phyloP scores from a whole-genome alignment of 2,888 invertebrate species.

The Allacma fusca region DNA sequence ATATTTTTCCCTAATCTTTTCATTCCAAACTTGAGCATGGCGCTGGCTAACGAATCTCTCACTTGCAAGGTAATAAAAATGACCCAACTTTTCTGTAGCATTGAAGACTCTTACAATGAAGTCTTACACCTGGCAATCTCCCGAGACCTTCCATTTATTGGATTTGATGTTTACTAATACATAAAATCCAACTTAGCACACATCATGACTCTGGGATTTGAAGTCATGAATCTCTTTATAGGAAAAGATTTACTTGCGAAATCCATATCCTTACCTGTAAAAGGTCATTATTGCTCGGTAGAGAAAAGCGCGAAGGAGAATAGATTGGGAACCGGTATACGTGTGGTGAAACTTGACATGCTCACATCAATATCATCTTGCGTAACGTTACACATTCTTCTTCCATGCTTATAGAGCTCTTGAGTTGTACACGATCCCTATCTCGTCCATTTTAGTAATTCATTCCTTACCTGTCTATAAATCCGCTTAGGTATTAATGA shows the following conservation, averaged over 20 bases:
- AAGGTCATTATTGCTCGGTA: neutral
- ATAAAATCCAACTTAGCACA: constrained; percentile 3
- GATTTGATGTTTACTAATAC: constrained; percentile 6
- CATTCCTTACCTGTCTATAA: neutral
- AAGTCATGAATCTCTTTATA: constrained; percentile 6
- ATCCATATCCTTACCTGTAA: neutral
- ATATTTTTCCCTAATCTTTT: constrained; percentile 9
- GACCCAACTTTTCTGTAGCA: neutral
- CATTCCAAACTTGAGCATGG: neutral
- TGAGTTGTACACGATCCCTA: no score
- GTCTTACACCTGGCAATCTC: neutral
- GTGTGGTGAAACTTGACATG: neutral
- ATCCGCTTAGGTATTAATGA: constrained; percentile 4
- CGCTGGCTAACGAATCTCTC: neutral
- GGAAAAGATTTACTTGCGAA: constrained; percentile 16
- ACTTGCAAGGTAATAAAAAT: neutral
- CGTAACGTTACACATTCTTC: neutral
- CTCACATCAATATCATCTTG: neutral
- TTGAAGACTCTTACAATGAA: neutral
- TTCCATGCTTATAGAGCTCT: no score
- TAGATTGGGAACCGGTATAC: neutral
- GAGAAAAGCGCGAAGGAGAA: neutral
- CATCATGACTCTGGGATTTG: neutral
- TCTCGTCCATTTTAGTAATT: neutral
- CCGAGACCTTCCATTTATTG: constrained; percentile 3